Evolutionary conservation across 2,113 vertebrate species (phyloP), one percentile per base, ranked within the genome.

Genomic region (Oryzias javanicus): DNA sequence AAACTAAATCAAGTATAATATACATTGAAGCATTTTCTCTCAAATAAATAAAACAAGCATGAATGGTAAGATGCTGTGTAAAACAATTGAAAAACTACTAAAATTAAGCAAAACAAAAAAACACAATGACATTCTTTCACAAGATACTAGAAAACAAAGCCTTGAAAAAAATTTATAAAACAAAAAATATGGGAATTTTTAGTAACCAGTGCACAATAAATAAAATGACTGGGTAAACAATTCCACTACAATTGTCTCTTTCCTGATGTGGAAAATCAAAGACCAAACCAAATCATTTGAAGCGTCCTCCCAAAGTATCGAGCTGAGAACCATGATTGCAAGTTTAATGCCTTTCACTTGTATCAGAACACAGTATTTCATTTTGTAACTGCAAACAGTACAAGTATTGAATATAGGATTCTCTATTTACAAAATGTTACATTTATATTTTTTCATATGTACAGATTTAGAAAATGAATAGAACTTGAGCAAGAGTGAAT

Each of bases 351-450:
- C 62, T 63, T 68, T 82, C 51, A 67, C 55, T 40, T 16, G 64
- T 65, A 51, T 73, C 50, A 73, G 66, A 77, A 78, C 76, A 83
- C 80, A 70, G 72, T 76, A 84, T 74, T 64, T 78, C 60, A n/a
- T 80, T 76, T 71, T 81, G 66, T 60, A 74, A 79, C 66, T 76
- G 71, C 78, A 76, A 88, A 86, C 86, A 82, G 84, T 87, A 87
- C 74, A 86, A 78, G 72, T 82, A 80, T 80, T 83, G 70, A 80
- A 84, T 88, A 88, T 78, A 85, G 67, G 81, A 75, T 87, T 83
- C 72, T 87, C 64, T 87, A 82, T 88, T 67, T 89, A 90, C 87
- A 90, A 83, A 84, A 84, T 80, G 75, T 65, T 88, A 89, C 82
- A 88, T 69, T 78, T 86, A 85, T 87, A 84, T 83, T 53, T 41